Evolutionary conservation across 1,140 invertebrate genomes (phyloP).

Genomic region (Tetraneura akinire): DNA sequence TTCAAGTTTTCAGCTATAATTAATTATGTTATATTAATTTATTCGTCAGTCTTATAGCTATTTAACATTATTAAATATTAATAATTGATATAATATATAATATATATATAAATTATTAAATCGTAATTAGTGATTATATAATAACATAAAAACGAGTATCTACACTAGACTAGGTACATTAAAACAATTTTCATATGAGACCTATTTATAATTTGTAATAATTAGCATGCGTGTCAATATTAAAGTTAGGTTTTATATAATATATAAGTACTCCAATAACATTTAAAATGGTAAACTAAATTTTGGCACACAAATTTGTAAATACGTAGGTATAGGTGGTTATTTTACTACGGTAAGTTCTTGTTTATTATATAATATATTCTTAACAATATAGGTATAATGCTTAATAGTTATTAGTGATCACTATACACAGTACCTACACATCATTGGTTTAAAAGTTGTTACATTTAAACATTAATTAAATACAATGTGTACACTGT

Average conservation of each 20-base stretch:
- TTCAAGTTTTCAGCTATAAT: not conserved
- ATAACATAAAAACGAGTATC: slow-evolving; percentile 11
- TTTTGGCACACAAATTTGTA: slow-evolving; percentile 20
- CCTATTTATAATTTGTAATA: not conserved
- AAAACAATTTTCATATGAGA: slow-evolving; percentile 33
- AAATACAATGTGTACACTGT: not conserved
- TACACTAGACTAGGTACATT: not conserved
- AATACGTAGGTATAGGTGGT: slow-evolving; percentile 24
- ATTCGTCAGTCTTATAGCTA: slow-evolving; percentile 36
- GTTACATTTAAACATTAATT: slow-evolving; percentile 5
- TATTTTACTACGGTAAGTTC: slow-evolving; percentile 11
- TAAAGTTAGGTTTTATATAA: too few species aligned
- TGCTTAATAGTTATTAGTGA: slow-evolving; percentile 23
- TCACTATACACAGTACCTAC: too few species aligned
- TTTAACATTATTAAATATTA: not conserved
- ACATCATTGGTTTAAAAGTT: slow-evolving; percentile 3
- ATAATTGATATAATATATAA: not conserved
- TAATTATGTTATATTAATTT: slow-evolving; percentile 18
- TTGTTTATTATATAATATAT: not conserved
- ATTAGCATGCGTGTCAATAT: slow-evolving; percentile 7
- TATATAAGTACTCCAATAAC: not conserved
- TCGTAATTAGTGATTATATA: not conserved
- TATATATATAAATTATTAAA: not conserved
- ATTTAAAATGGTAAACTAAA: slow-evolving; percentile 23
- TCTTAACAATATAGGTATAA: too few species aligned